Evolutionary conservation across 2,797 vertebrate species (phyloP).

Genomic region (Scarus forsteni): DNA sequence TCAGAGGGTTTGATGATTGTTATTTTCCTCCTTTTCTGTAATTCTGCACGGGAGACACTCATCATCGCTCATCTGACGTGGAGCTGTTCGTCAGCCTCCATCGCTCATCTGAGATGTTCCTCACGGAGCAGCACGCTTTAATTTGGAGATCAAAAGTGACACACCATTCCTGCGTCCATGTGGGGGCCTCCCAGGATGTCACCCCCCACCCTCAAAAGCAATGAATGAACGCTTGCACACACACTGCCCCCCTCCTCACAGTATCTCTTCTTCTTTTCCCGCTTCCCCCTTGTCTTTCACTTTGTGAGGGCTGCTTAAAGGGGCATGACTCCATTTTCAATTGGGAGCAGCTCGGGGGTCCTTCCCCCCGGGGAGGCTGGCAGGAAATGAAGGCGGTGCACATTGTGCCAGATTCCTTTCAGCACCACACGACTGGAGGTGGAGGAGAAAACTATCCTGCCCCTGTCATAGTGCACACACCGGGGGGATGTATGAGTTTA

Average conservation of each 20-base stretch:
- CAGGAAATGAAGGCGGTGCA: slow-evolving; percentile 90
- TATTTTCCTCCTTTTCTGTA: slow-evolving; percentile 1
- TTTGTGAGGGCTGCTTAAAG: slow-evolving; percentile 89
- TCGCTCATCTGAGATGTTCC: slow-evolving; percentile 55
- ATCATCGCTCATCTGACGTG: slow-evolving; percentile 35
- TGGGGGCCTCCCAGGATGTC: slow-evolving; percentile 72
- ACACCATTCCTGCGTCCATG: slow-evolving; percentile 69
- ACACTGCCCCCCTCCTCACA: slow-evolving; percentile 60
- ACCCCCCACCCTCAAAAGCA: slow-evolving; percentile 58
- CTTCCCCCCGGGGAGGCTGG: slow-evolving; percentile 78
- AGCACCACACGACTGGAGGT: slow-evolving; percentile 62
- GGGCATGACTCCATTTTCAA: slow-evolving; percentile 90
- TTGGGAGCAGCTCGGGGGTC: slow-evolving; percentile 85
- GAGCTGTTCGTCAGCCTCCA: slow-evolving; percentile 18
- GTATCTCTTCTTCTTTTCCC: slow-evolving; percentile 74
- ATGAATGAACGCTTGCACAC: slow-evolving; percentile 79
- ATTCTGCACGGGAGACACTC: slow-evolving; percentile 13
- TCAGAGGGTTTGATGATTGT: slow-evolving; percentile 25
- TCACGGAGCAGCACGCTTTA: slow-evolving; percentile 57
- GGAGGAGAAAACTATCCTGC: slow-evolving; percentile 73
- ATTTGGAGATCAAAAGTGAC: slow-evolving; percentile 82
- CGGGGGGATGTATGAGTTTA: slow-evolving; percentile 31
- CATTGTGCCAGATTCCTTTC: slow-evolving; percentile 86
- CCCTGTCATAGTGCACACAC: slow-evolving; percentile 48
- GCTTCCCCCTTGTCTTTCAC: slow-evolving; percentile 68